Evolutionary conservation across 2,797 vertebrate genomes (phyloP).

Genomic region (Cryptoprocta ferox): DNA sequence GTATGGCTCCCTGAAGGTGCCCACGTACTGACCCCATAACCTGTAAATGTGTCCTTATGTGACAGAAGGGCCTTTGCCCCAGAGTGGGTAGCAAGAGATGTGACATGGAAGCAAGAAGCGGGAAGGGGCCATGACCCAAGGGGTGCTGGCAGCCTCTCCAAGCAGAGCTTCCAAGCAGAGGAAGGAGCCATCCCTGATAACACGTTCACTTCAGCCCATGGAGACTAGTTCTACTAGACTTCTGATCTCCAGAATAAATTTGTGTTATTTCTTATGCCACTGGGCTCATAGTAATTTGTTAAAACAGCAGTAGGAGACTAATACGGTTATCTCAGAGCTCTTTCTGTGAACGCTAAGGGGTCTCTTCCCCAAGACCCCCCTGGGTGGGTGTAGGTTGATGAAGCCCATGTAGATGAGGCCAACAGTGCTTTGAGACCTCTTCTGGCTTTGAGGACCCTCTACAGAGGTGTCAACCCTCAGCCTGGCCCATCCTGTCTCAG

Average conservation of each 20-base stretch:
- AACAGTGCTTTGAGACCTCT: background rate
- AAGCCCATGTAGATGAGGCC: background rate
- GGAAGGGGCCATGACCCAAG: background rate
- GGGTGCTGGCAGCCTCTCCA: background rate
- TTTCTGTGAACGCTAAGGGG: background rate
- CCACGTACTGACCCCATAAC: background rate
- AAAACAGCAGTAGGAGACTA: background rate
- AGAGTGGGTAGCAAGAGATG: background rate
- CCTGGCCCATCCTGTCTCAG: background rate
- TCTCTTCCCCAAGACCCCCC: background rate
- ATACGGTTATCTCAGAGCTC: background rate
- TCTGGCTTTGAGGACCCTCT: background rate
- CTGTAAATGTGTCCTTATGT: background rate
- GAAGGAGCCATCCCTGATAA: background rate
- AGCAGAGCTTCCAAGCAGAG: background rate
- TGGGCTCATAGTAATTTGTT: background rate
- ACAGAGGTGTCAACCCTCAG: background rate
- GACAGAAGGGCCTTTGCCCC: constrained; percentile 9
- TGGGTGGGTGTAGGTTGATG: background rate
- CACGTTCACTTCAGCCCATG: background rate
- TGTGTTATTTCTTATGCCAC: background rate
- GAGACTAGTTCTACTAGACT: constrained; percentile 18
- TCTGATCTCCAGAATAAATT: background rate
- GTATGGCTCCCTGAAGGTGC: background rate
- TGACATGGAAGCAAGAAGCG: background rate